Percentiles rank a stretch among this genome's conserved stretches.
These are phyloP conservation scores for Syrrhaptes paradoxus DNA, from an alignment of 2,113 vertebrate genomes.

Conservation along the genomic window DNA sequence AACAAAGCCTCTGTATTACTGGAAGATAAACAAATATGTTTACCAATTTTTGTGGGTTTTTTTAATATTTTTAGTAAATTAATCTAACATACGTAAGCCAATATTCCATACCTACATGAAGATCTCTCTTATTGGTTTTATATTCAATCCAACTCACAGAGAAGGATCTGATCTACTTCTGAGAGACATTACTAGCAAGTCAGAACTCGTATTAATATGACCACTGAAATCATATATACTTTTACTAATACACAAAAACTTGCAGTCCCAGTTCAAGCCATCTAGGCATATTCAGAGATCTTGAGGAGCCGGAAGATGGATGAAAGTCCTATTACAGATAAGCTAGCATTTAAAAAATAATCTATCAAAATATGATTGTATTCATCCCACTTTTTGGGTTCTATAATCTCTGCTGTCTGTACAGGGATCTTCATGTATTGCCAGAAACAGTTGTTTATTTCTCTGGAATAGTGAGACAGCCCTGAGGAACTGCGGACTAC, in stretches of 20 bases:
- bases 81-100: background rate
- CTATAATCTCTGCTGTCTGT: background rate
- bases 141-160: background rate
- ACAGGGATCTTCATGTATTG: background rate
- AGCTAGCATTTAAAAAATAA: background rate
- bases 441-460: background rate
- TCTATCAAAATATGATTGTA: background rate
- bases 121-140: background rate
- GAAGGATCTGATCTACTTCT: background rate
- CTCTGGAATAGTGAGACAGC: background rate
- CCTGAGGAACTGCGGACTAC: background rate
- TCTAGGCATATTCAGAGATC: background rate
- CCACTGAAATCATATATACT: background rate
- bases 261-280: background rate
- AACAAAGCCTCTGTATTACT: background rate
- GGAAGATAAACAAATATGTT: background rate
- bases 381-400: background rate
- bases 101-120: background rate
- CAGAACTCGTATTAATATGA: background rate
- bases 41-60: background rate
- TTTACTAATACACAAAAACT: background rate
- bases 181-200: background rate
- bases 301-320: background rate
- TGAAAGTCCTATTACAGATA: background rate
- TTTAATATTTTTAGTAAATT: background rate